Evolutionary conservation across 1,140 invertebrate species (phyloP).

Genomic region (Trachymyrmex septentrionalis): DNA sequence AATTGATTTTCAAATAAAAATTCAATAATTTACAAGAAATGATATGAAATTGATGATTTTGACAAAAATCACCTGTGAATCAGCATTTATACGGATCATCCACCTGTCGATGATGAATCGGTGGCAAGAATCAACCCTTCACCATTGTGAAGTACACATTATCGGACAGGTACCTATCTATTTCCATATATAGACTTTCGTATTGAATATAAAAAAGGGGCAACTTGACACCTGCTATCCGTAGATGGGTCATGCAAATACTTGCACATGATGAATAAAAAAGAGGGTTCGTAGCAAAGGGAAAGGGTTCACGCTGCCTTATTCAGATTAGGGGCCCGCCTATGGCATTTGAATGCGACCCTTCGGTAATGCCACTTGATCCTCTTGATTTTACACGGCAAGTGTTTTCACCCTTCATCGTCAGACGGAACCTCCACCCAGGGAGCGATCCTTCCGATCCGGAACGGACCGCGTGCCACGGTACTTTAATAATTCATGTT

Average conservation of each 20-base stretch:
- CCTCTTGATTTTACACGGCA: slow-evolving; percentile 74
- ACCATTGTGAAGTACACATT: slow-evolving; percentile 23
- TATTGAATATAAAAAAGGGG: slow-evolving; percentile 78
- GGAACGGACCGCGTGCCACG: neutral
- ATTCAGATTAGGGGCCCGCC: slow-evolving; percentile 84
- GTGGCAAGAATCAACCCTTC: slow-evolving; percentile 66
- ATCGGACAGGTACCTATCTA: slow-evolving; percentile 70
- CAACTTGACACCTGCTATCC: slow-evolving; percentile 75
- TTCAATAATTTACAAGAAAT: neutral
- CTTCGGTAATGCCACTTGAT: slow-evolving; percentile 75
- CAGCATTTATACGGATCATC: neutral
- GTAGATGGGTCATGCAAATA: slow-evolving; percentile 80
- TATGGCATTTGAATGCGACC: slow-evolving; percentile 75
- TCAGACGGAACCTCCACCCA: slow-evolving; percentile 23
- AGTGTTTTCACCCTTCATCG: slow-evolving; percentile 72
- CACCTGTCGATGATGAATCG: slow-evolving; percentile 51
- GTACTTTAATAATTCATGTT: slow-evolving; percentile 42
- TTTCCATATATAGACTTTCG: slow-evolving; percentile 80
- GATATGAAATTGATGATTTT: neutral
- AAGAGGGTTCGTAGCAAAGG: slow-evolving; percentile 72
- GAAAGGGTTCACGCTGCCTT: slow-evolving; percentile 75
- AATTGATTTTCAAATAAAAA: neutral
- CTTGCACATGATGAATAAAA: slow-evolving; percentile 82
- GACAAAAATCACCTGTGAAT: slow-evolving; percentile 4
- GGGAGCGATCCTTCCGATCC: slow-evolving; percentile 29